Evolutionary conservation across 2,797 vertebrate genomes (phyloP), one percentile per base, ranked within the genome.

Genomic region (Antrozous pallidus): DNA sequence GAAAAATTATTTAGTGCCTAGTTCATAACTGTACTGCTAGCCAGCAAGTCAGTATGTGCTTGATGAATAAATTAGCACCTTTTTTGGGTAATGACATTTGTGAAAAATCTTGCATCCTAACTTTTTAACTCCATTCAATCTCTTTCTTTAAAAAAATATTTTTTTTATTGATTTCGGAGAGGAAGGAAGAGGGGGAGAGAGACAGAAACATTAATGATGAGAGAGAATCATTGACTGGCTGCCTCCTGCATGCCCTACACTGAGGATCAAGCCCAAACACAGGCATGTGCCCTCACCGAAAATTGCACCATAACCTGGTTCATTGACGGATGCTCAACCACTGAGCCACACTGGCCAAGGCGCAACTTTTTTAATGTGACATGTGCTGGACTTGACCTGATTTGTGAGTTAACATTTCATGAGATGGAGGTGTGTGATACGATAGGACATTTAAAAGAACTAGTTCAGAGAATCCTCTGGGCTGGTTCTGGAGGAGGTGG

Each of bases 1-100:
- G 40, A 40, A 94, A 89, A 92, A 88, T 94, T 40, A 54, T 81
- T 92, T 88, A 92, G 49, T 79, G 69, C 45, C n/a, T 92, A 47
- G 28, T 92, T 89, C 9, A 54, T 83, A 79, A 54, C n/a, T 88
- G 2, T 92, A 74, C 38, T 28, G 33, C n/a, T 85, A 91, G 79
- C 80, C 95, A 67, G 14, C 78, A 26, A 26, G 88, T 90, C 26
- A 79, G 33, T 91, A 74, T 87, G 45, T 85, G 38, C 80, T 94
- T 75, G 12, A 28, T 93, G 56, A 84, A 70, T 95, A 90, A 94
- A 86, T 90, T 67, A 80, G 5, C 18, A n/a, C 77, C 36, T 65
- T 90, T 79, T 83, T 79, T 79, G 91, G 54, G 71, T 81, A 94
- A 75, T 65, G 26, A 7, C 84, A 90, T 85, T 89, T 92, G 49